These are phyloP conservation scores for Andrena fulva DNA, from an alignment of 2,888 invertebrate species.

Conservation along the genomic window DNA sequence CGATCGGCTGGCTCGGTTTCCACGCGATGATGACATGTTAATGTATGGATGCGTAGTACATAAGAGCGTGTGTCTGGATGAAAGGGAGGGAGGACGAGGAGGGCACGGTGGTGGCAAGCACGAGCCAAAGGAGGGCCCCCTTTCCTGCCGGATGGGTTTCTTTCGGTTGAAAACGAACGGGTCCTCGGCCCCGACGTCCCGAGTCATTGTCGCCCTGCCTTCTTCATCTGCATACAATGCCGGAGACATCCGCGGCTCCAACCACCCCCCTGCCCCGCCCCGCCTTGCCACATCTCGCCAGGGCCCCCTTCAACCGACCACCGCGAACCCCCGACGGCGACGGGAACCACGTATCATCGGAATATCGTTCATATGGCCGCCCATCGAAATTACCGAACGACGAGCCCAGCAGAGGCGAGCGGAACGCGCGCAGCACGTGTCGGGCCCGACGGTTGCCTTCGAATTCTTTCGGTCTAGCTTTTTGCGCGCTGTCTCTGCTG, in stretches of 20 bases:
- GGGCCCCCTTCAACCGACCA: constrained; percentile 10
- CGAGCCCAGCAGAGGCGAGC: constrained; percentile 47
- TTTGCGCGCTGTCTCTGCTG: constrained; percentile 1
- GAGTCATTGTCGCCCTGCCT: constrained; percentile 84
- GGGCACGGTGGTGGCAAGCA: constrained; percentile 68
- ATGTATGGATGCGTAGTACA: constrained; percentile 79
- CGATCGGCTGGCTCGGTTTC: constrained; percentile 64
- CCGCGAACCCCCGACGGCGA: not conserved
- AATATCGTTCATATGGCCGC: constrained; percentile 81
- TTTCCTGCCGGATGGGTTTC: constrained; percentile 64
- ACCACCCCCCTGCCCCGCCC: constrained; percentile 24
- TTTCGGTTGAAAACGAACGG: constrained; percentile 67
- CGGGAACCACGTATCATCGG: constrained; percentile 73
- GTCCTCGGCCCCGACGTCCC: constrained; percentile 72
- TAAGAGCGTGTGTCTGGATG: constrained; percentile 71
- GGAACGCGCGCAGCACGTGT: constrained; percentile 45
- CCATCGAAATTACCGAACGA: constrained; percentile 79
- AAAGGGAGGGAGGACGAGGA: constrained; percentile 58
- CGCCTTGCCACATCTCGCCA: constrained; percentile 12
- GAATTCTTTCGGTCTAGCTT: constrained; percentile 20
- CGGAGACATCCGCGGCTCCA: constrained; percentile 78
- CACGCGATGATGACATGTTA: constrained; percentile 80
- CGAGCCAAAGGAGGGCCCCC: constrained; percentile 71
- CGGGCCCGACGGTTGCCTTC: constrained; percentile 16
- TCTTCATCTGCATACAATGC: constrained; percentile 84